Evolutionary conservation across 2,113 vertebrate species (phyloP).

Genomic region (Collichthys lucidus): DNA sequence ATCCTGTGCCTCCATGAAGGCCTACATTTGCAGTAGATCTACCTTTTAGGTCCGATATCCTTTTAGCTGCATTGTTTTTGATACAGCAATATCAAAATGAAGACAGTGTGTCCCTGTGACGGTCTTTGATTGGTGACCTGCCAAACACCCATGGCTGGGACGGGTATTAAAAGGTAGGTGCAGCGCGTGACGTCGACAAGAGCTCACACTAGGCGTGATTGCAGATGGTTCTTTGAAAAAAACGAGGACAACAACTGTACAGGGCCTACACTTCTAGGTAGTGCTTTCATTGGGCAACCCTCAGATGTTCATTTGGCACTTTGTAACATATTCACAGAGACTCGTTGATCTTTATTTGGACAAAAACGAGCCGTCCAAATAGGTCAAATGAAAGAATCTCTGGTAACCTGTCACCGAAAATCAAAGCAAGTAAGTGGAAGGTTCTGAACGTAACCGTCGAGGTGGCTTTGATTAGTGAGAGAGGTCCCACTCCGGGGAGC

Average conservation of each 20-base stretch:
- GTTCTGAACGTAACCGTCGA: slow-evolving; percentile 17
- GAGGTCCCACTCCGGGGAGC: slow-evolving; percentile 45
- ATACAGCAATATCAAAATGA: slow-evolving; percentile 44
- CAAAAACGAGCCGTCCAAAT: slow-evolving; percentile 25
- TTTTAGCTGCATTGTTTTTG: slow-evolving; percentile 54
- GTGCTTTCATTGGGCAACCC: not conserved
- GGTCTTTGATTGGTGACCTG: slow-evolving; percentile 48
- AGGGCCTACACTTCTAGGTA: not conserved
- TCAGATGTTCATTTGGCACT: slow-evolving; percentile 4
- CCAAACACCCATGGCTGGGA: slow-evolving; percentile 45
- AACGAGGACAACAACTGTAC: not conserved
- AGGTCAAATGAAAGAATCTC: not conserved
- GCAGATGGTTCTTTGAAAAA: slow-evolving; percentile 17
- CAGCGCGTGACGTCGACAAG: slow-evolving; percentile 10
- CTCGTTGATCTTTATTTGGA: slow-evolving; percentile 16
- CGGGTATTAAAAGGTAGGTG: slow-evolving; percentile 41
- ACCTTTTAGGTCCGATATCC: slow-evolving; percentile 33
- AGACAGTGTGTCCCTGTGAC: slow-evolving; percentile 31
- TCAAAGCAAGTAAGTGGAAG: not conserved
- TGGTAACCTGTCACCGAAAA: slow-evolving; percentile 11
- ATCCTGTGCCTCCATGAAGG: slow-evolving; percentile 30
- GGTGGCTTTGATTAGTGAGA: slow-evolving; percentile 36
- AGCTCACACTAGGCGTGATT: slow-evolving; percentile 20
- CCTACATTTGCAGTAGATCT: slow-evolving; percentile 33
- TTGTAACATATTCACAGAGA: not conserved